phyloP scores from a whole-genome alignment of 2,797 vertebrate genomes.

The Discoglossus pictus region DNA sequence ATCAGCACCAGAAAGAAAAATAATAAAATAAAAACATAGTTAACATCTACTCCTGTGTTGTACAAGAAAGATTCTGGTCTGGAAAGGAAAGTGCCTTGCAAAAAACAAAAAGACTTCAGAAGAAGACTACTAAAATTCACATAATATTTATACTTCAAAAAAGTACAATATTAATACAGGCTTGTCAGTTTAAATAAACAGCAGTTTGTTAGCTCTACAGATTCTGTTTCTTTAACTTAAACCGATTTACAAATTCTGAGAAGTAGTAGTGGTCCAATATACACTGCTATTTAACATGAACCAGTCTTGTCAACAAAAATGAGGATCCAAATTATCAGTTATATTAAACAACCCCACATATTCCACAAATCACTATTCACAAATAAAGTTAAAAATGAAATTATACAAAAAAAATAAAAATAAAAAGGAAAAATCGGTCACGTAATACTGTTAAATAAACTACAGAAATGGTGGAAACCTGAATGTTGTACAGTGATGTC shows the following conservation, averaged over 20 bases:
- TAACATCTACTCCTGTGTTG: constrained; percentile 14
- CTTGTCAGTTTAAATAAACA: constrained; percentile 87
- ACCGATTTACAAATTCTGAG: constrained; percentile 78
- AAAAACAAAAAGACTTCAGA: constrained; percentile 66
- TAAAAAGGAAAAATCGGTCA: constrained; percentile 55
- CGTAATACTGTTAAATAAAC: constrained; percentile 97
- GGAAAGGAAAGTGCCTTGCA: constrained; percentile 55
- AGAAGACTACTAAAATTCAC: constrained; percentile 76
- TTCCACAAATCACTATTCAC: constrained; percentile 93
- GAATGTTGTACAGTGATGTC: constrained; percentile 79
- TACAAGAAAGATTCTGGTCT: constrained; percentile 29
- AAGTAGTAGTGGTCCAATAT: constrained; percentile 79
- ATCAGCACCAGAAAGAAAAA: constrained; percentile 24
- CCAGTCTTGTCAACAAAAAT: constrained; percentile 65
- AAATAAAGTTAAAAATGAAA: constrained; percentile 92
- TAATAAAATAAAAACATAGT: constrained; percentile 9
- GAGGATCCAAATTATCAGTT: constrained; percentile 72
- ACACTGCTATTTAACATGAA: constrained; percentile 71
- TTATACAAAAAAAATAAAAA: constrained; percentile 73
- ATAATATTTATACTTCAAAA: constrained; percentile 83
- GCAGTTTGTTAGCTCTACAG: constrained; percentile 80
- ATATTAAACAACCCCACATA: constrained; percentile 87
- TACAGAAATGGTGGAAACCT: constrained; percentile 82
- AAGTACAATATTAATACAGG: constrained; percentile 91
- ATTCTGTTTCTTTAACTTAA: constrained; percentile 64